phyloP scores from a whole-genome alignment of 1,140 invertebrate genomes.

The Uloborus diversus region DNA sequence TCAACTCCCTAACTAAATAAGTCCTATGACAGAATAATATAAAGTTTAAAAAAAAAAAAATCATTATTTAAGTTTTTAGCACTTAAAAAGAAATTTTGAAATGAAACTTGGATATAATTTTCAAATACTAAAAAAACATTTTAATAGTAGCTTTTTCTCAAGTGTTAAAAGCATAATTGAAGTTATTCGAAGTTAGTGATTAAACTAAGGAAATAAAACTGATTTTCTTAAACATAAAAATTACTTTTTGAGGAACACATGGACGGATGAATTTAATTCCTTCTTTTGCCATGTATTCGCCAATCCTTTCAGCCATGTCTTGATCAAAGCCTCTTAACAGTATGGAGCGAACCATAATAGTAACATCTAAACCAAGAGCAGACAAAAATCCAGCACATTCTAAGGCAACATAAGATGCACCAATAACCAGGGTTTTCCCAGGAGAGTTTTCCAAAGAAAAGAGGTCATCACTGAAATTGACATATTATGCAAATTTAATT shows the following conservation, averaged over 20 bases:
- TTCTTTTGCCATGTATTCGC: constrained; percentile 82
- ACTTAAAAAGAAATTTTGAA: no score
- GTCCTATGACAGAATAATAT: no score
- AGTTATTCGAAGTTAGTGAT: no score
- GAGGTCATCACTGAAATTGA: constrained; percentile 84
- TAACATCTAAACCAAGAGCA: constrained; percentile 72
- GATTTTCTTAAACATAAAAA: no score
- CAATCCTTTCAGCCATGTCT: constrained; percentile 90
- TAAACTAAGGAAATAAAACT: no score
- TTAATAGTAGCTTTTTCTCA: no score
- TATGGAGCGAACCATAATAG: constrained; percentile 79
- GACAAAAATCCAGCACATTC: constrained; percentile 97
- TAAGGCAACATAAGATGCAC: constrained; percentile 86
- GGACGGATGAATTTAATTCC: constrained; percentile 85
- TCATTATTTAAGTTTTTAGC: no score
- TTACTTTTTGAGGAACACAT: constrained; percentile 80
- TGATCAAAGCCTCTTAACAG: constrained; percentile 96
- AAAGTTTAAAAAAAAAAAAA: no score
- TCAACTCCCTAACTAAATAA: no score
- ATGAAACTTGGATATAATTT: no score
- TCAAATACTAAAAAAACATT: no score
- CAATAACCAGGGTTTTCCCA: constrained; percentile 93
- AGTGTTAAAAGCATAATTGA: no score
- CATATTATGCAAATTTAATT: background rate
- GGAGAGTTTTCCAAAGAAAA: constrained; percentile 88